Conservation (phyloP, 1,140 invertebrate genomes). For the Cardiocondyla obscurior region DNA sequence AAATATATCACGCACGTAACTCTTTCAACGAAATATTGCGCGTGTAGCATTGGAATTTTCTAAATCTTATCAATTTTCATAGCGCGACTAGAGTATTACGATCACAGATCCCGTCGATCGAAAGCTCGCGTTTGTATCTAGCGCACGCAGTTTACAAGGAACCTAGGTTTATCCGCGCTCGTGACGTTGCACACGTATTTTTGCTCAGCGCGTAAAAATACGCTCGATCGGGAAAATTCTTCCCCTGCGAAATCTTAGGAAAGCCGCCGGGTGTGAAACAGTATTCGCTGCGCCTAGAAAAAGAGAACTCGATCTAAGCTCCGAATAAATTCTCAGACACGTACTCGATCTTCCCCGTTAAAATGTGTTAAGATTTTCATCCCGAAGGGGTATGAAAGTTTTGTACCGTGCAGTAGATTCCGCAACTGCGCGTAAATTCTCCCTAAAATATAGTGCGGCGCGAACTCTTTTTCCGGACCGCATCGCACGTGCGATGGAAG, state of each 20-base stretch:
- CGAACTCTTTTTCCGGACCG: not conserved
- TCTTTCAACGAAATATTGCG: not conserved
- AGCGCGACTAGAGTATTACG: not conserved
- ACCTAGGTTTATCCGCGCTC: conserved; percentile 4
- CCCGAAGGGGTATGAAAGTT: conserved; percentile 20
- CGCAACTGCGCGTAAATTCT: conserved; percentile 35
- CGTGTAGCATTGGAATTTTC: conserved; percentile 5
- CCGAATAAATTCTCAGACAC: conserved; percentile 54
- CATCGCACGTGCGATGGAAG: not conserved
- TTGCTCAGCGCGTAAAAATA: conserved; percentile 15
- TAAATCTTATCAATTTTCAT: conserved; percentile 30
- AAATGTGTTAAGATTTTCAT: conserved; percentile 50
- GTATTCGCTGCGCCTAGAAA: conserved; percentile 22
- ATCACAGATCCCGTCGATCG: not conserved
- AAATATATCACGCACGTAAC: not conserved
- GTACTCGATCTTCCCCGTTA: conserved; percentile 46
- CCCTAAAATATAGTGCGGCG: not conserved
- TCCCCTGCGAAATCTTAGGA: conserved; percentile 45
- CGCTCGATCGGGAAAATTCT: conserved; percentile 48
- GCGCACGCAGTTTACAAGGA: conserved; percentile 13
- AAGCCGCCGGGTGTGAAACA: conserved; percentile 21
- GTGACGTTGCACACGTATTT: conserved; percentile 51
- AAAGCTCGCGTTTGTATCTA: conserved; percentile 3
- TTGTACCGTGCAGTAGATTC: not conserved
- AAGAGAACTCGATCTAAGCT: conserved; percentile 35